Evolutionary conservation across 2,888 invertebrate genomes (phyloP).

Genomic region (Strigamia maritima): DNA sequence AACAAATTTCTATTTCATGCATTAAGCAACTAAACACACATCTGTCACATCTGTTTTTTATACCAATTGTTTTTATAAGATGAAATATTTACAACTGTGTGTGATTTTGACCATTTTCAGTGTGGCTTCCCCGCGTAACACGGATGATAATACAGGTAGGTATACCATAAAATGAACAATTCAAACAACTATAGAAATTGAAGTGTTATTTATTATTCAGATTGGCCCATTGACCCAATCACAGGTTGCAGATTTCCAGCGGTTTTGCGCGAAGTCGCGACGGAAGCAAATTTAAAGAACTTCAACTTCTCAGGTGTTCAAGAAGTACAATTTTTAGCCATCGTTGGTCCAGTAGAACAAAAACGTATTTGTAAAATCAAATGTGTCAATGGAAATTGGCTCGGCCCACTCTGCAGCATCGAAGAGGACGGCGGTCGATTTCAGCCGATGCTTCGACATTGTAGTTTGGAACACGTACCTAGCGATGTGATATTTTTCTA

Average conservation of each 20-base stretch:
- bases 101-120: neutral
- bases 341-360: slow-evolving; percentile 59
- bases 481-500: slow-evolving; percentile 69
- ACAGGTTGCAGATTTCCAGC: slow-evolving; percentile 33
- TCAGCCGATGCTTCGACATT: slow-evolving; percentile 72
- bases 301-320: slow-evolving; percentile 41
- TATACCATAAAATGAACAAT: too few relatives aligned
- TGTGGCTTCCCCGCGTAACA: neutral
- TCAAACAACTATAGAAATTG: too few relatives aligned
- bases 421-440: slow-evolving; percentile 67
- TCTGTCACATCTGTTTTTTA: neutral
- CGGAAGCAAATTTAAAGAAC: neutral
- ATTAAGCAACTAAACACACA: too few relatives aligned
- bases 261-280: neutral
- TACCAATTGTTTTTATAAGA: neutral
- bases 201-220: too few relatives aligned
- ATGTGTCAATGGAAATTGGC: slow-evolving; percentile 80
- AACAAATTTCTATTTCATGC: neutral
- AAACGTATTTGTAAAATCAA: slow-evolving; percentile 75
- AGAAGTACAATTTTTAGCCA: slow-evolving; percentile 71
- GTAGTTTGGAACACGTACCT: slow-evolving; percentile 66
- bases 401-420: slow-evolving; percentile 73
- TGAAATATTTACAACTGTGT: neutral
- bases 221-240: slow-evolving; percentile 1
- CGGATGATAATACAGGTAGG: too few relatives aligned